Percentiles rank a stretch among this genome's conserved stretches.
These are phyloP conservation scores for Dolichoris vasculosae DNA, from an alignment of 1,140 invertebrate species.

Conservation along the genomic window DNA sequence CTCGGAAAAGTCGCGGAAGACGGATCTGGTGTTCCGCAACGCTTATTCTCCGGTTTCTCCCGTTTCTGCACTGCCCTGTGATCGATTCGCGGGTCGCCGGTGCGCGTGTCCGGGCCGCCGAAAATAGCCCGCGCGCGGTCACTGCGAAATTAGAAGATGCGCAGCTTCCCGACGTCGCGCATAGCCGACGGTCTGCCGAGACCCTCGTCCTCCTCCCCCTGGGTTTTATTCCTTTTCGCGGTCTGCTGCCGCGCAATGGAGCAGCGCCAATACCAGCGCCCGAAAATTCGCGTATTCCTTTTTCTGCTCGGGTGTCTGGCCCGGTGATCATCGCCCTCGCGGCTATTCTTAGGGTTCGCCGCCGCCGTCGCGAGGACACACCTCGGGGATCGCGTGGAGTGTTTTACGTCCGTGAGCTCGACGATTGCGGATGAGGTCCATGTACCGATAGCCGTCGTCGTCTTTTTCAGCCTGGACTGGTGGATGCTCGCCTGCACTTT, in stretches of 20 bases:
- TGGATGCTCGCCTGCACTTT: no score
- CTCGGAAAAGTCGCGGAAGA: no score
- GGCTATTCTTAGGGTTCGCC: not conserved
- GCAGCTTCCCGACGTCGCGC: not conserved
- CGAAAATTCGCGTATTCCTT: not conserved
- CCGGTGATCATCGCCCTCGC: not conserved
- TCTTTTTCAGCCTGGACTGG: no score
- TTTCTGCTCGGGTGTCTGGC: not conserved
- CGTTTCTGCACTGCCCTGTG: not conserved
- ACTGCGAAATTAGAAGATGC: constrained; percentile 26
- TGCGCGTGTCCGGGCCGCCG: not conserved
- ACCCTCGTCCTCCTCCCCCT: not conserved
- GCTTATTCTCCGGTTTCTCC: no score
- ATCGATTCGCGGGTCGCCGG: not conserved
- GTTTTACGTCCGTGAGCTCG: no score
- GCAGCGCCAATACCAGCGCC: constrained; percentile 27
- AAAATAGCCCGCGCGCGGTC: constrained; percentile 20
- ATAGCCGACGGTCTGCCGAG: constrained; percentile 18
- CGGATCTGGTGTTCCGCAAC: no score
- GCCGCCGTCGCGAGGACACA: no score
- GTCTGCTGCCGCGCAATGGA: constrained; percentile 2
- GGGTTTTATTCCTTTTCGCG: not conserved
- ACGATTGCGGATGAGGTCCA: no score
- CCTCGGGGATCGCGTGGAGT: no score
- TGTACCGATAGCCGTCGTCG: no score